A percentile compares a stretch with the other conserved stretches of the same genome.
Evolutionary conservation across 2,797 vertebrate genomes (phyloP).

Genomic region (Melanotaenia trifasciata): DNA sequence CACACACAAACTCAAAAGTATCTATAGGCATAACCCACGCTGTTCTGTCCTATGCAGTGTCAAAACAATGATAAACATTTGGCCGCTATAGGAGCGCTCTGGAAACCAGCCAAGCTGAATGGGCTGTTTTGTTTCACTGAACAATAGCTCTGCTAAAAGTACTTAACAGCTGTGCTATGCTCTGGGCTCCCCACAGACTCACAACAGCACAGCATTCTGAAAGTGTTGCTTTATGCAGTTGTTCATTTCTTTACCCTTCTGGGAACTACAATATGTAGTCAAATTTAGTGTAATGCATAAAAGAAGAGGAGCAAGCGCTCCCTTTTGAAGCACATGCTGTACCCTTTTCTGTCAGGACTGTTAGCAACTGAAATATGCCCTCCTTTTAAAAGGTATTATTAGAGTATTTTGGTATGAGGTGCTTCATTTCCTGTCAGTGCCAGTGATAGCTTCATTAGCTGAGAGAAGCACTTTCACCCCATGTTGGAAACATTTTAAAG

Average conservation of each 20-base stretch:
- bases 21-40: slow-evolving; percentile 79
- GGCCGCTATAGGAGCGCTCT: slow-evolving; percentile 78
- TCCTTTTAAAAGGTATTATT: neutral
- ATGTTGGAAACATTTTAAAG: neutral
- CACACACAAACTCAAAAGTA: slow-evolving; percentile 40
- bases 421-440: slow-evolving; percentile 16
- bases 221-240: slow-evolving; percentile 71
- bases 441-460: slow-evolving; percentile 13
- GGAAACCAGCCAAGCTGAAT: slow-evolving; percentile 83
- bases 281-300: slow-evolving; percentile 37
- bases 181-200: slow-evolving; percentile 70
- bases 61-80: slow-evolving; percentile 86
- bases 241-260: slow-evolving; percentile 64
- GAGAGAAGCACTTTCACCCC: neutral
- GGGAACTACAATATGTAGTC: slow-evolving; percentile 42
- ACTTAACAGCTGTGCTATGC: slow-evolving; percentile 82
- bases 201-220: slow-evolving; percentile 61
- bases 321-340: slow-evolving; percentile 12
- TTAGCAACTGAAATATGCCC: slow-evolving; percentile 1
- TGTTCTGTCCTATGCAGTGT: slow-evolving; percentile 77
- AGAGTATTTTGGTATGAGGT: neutral
- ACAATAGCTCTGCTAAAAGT: slow-evolving; percentile 82
- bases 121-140: slow-evolving; percentile 81
- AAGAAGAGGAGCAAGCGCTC: slow-evolving; percentile 16
- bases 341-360: slow-evolving; percentile 2